Percentiles rank a stretch among this genome's conserved stretches.
These are phyloP conservation scores for Ernsta delagoae DNA, from an alignment of 2,888 invertebrate species.

Conservation along the genomic window DNA sequence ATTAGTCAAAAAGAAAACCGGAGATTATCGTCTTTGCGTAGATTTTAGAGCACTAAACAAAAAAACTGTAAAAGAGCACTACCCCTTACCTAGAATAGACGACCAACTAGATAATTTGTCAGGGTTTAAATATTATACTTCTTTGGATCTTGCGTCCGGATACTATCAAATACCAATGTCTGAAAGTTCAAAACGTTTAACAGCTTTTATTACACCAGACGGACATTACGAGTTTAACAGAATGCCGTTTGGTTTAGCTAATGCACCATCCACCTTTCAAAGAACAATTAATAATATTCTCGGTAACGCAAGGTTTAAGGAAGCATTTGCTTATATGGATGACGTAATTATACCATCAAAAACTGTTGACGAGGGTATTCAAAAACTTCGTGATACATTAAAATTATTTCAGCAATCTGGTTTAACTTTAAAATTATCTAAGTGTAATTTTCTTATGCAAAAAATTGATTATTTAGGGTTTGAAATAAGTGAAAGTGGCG, in stretches of 20 bases:
- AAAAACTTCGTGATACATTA: slow-evolving; percentile 20
- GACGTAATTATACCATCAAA: slow-evolving; percentile 37
- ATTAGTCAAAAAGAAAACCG: slow-evolving; percentile 42
- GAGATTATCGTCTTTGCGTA: slow-evolving; percentile 43
- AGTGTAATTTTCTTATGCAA: slow-evolving; percentile 28
- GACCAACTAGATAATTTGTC: slow-evolving; percentile 40
- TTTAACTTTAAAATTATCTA: slow-evolving; percentile 31
- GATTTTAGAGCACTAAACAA: slow-evolving; percentile 44
- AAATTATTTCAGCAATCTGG: slow-evolving; percentile 20
- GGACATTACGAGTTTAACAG: slow-evolving; percentile 39
- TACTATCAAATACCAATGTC: slow-evolving; percentile 45
- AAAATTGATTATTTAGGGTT: slow-evolving; percentile 34
- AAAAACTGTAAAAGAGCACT: slow-evolving; percentile 40
- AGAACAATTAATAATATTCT: slow-evolving; percentile 28
- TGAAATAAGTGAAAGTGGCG: slow-evolving; percentile 25
- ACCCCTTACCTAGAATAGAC: slow-evolving; percentile 41
- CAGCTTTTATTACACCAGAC: slow-evolving; percentile 39
- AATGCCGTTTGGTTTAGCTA: slow-evolving; percentile 39
- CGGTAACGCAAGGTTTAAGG: slow-evolving; percentile 25
- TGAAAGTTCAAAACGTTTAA: slow-evolving; percentile 39
- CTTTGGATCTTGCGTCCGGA: slow-evolving; percentile 37
- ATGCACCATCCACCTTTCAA: slow-evolving; percentile 39
- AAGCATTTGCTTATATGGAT: slow-evolving; percentile 40
- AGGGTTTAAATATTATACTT: slow-evolving; percentile 36
- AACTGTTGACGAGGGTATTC: slow-evolving; percentile 34